Evolutionary conservation across 2,888 invertebrate species (phyloP).

Genomic region (Troilus luridus): DNA sequence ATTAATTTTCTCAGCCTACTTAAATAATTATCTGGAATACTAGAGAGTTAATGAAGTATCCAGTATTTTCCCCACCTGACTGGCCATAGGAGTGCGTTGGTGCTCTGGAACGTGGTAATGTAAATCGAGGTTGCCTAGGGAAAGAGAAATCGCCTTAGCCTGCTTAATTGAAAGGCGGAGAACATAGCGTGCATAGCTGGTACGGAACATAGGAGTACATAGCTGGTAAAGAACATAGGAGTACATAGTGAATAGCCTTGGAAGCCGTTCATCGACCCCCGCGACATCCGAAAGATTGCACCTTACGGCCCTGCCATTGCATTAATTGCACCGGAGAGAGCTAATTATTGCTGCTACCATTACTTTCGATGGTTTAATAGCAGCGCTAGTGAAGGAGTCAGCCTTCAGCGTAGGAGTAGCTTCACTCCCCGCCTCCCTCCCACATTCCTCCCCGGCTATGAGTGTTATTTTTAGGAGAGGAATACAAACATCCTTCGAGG

Average conservation of each 20-base stretch:
- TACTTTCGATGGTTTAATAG: conserved; percentile 40
- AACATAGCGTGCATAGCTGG: background rate
- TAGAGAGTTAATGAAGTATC: background rate
- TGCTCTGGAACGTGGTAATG: conserved; percentile 14
- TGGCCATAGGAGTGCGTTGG: background rate
- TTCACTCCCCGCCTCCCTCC: background rate
- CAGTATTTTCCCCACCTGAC: background rate
- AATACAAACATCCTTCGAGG: conserved; percentile 39
- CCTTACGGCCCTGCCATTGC: background rate
- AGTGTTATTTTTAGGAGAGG: conserved; percentile 46
- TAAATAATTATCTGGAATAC: background rate
- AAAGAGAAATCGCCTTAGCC: background rate
- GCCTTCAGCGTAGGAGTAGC: conserved; percentile 5
- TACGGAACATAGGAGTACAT: background rate
- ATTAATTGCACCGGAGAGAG: background rate
- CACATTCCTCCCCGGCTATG: conserved; percentile 1
- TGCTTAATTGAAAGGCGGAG: background rate
- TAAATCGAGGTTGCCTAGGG: background rate
- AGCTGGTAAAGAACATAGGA: background rate
- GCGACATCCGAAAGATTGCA: background rate
- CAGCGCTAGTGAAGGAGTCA: background rate
- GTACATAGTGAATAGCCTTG: background rate
- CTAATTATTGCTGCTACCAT: conserved; percentile 22
- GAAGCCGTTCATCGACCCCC: background rate
- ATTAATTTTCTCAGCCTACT: background rate